Evolutionary conservation across 2,113 vertebrate species (phyloP).

Genomic region (Hypocryptadius cinnamomeus): DNA sequence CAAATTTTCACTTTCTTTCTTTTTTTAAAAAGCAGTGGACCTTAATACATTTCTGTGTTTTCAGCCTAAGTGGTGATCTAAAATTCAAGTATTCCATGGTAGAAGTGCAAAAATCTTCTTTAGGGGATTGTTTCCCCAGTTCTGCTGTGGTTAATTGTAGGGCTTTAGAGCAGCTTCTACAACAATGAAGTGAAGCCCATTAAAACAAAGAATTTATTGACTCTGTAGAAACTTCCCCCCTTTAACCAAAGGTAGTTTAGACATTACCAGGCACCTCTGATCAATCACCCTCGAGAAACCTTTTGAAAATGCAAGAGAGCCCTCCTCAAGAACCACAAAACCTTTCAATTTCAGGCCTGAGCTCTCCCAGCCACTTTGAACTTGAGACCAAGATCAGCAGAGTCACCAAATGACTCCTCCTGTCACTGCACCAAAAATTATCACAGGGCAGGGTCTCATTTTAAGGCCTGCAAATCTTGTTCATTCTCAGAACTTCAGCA

Average conservation of each 20-base stretch:
- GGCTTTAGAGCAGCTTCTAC: not conserved
- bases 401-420: not conserved
- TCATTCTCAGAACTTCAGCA: not conserved
- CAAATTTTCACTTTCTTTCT: not conserved
- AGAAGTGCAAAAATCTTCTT: not conserved
- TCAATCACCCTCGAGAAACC: not conserved
- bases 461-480: not conserved
- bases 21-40: not conserved
- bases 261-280: not conserved
- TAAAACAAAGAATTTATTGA: not conserved
- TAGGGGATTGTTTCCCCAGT: not conserved
- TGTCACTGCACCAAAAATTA: not conserved
- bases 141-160: not conserved
- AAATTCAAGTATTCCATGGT: not conserved
- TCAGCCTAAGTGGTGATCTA: not conserved
- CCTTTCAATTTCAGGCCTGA: not conserved
- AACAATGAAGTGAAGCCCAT: not conserved
- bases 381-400: not conserved
- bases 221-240: not conserved
- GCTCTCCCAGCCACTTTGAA: not conserved
- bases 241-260: not conserved
- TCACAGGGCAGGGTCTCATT: not conserved
- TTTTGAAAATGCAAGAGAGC: not conserved
- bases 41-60: not conserved
- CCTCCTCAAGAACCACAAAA: not conserved